Conservation (phyloP, 1,140 invertebrate genomes). For the Heliothis virescens region DNA sequence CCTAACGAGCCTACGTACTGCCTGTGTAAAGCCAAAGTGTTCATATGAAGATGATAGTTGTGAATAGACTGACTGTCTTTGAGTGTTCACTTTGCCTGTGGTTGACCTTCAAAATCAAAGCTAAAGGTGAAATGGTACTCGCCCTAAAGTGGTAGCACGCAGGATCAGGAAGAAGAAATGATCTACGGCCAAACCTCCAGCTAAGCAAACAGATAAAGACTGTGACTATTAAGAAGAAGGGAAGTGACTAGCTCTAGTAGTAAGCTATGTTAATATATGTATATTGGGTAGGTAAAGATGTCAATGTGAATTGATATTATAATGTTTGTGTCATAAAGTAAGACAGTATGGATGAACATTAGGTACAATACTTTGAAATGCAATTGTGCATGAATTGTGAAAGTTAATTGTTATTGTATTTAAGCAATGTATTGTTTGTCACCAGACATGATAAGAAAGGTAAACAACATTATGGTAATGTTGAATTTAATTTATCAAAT, state of each 20-base stretch:
- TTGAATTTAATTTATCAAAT: constrained; percentile 8
- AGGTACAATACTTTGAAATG: constrained; percentile 41
- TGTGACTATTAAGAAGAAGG: constrained; percentile 77
- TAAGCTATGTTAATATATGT: constrained; percentile 33
- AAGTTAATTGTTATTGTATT: constrained; percentile 28
- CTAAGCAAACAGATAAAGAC: constrained; percentile 78
- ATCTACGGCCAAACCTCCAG: constrained; percentile 75
- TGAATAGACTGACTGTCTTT: constrained; percentile 97
- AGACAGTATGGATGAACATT: constrained; percentile 1
- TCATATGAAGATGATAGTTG: constrained; percentile 99
- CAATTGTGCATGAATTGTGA: constrained; percentile 44
- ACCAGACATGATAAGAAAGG: constrained; percentile 19
- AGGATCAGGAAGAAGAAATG: constrained; percentile 95
- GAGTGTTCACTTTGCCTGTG: constrained; percentile 99
- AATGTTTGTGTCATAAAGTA: constrained; percentile 10
- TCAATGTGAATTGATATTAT: constrained; percentile 41
- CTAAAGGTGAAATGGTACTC: constrained; percentile 99
- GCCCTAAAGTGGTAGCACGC: constrained; percentile 97
- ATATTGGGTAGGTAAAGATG: constrained; percentile 1
- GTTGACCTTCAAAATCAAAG: constrained; percentile 98
- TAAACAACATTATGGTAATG: constrained; percentile 4
- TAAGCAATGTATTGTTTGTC: constrained; percentile 22
- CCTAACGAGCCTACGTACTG: constrained; percentile 99
- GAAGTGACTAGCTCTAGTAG: constrained; percentile 62
- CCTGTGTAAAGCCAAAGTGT: constrained; percentile 98